phyloP scores from a whole-genome alignment of 2,888 invertebrate genomes.

The Orthosia cruda region DNA sequence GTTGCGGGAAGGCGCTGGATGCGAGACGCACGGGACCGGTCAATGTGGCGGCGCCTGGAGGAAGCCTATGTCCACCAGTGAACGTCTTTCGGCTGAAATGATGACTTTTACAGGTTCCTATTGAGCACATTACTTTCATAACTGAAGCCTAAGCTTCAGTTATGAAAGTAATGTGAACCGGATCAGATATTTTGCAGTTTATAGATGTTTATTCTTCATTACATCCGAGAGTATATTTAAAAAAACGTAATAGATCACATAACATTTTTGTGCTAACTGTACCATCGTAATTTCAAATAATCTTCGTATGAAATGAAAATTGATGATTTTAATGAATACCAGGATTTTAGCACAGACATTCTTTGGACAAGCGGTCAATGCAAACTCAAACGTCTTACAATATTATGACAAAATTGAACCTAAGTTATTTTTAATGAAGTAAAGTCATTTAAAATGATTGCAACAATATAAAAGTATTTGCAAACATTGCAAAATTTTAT shows the following conservation, averaged over 20 bases:
- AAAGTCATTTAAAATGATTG: not conserved
- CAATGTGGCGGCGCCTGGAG: too few species aligned
- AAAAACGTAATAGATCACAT: not conserved
- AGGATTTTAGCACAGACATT: slow-evolving; percentile 32
- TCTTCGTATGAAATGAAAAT: slow-evolving; percentile 56
- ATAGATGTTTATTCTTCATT: not conserved
- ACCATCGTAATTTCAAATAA: slow-evolving; percentile 50
- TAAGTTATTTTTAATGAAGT: not conserved
- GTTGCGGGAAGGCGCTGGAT: too few species aligned
- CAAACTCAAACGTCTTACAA: slow-evolving; percentile 18
- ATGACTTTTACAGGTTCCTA: not conserved
- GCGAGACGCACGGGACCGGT: too few species aligned
- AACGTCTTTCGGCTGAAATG: too few species aligned
- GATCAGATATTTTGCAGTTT: too few species aligned
- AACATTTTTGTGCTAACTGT: slow-evolving; percentile 39
- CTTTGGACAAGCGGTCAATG: slow-evolving; percentile 26
- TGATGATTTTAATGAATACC: slow-evolving; percentile 58
- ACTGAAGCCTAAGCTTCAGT: not conserved
- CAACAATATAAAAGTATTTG: not conserved
- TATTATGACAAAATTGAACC: not conserved
- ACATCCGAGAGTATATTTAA: too few species aligned
- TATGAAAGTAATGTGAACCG: not conserved
- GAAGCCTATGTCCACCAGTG: too few species aligned
- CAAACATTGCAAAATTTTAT: not conserved
- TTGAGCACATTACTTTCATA: too few species aligned